Conservation (phyloP, 2,888 invertebrate genomes). For the Spialia ferax region DNA sequence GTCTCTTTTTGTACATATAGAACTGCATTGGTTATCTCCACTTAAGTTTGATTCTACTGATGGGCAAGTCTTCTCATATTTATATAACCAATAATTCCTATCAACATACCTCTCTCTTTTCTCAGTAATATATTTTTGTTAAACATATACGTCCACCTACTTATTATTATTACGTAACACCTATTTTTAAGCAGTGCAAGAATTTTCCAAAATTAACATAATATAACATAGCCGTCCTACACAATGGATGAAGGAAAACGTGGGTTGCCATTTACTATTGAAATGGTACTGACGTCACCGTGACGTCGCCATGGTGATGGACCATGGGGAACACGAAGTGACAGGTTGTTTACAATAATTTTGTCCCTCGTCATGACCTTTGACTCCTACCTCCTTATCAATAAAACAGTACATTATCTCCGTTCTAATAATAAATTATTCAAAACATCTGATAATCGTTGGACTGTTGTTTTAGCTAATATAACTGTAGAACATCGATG, state of each 20-base stretch:
- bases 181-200: not conserved
- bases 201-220: slow-evolving; percentile 3
- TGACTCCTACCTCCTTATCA: slow-evolving; percentile 27
- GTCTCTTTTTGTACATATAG: too few species aligned
- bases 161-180: too few species aligned
- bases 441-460: not conserved
- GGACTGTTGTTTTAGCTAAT: not conserved
- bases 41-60: too few species aligned
- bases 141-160: too few species aligned
- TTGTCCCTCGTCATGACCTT: slow-evolving; percentile 22
- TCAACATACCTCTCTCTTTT: too few species aligned
- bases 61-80: too few species aligned
- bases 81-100: too few species aligned
- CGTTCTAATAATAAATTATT: slow-evolving; percentile 18
- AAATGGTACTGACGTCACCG: slow-evolving; percentile 19
- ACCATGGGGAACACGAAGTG: slow-evolving; percentile 21
- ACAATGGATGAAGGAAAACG: slow-evolving; percentile 4
- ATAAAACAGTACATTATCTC: slow-evolving; percentile 20
- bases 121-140: too few species aligned
- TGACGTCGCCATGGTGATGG: slow-evolving; percentile 20
- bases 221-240: slow-evolving; percentile 21
- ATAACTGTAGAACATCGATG: too few species aligned
- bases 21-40: too few species aligned
- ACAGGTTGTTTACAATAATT: slow-evolving; percentile 26
- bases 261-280: slow-evolving; percentile 22